Conservation (phyloP, 2,113 vertebrate species). For the Chaenogobius annularis region DNA sequence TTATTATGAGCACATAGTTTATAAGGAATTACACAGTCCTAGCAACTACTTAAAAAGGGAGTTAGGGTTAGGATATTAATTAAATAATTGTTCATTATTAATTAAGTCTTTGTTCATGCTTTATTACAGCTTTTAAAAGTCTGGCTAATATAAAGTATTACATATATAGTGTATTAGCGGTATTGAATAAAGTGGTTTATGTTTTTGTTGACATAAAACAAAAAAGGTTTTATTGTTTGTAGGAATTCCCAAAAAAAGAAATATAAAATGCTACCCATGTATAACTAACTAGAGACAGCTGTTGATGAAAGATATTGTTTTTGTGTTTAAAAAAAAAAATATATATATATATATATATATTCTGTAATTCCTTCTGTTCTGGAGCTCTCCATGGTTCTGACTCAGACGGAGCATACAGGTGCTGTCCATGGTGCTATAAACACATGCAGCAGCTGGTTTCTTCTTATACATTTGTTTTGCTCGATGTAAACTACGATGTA, state of each 20-base stretch:
- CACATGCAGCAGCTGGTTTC: too few relatives aligned
- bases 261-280: neutral
- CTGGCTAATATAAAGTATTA: too few relatives aligned
- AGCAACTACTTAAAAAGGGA: too few relatives aligned
- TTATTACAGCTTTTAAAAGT: too few relatives aligned
- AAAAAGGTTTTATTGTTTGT: neutral
- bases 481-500: neutral
- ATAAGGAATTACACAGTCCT: too few relatives aligned
- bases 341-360: too few relatives aligned
- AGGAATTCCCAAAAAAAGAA: neutral
- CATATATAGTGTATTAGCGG: neutral
- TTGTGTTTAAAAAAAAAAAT: neutral
- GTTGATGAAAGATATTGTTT: neutral
- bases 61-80: too few relatives aligned
- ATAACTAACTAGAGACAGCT: neutral
- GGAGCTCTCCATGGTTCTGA: constrained; percentile 4
- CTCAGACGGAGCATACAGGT: neutral
- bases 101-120: too few relatives aligned
- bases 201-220: neutral
- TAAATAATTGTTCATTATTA: too few relatives aligned
- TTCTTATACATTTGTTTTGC: neutral
- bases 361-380: neutral
- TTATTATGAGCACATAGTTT: too few relatives aligned
- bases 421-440: constrained; percentile 1
- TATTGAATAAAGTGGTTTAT: neutral